phyloP scores from a whole-genome alignment of 2,113 vertebrate genomes.

The Psilopsiagon aurifrons region DNA sequence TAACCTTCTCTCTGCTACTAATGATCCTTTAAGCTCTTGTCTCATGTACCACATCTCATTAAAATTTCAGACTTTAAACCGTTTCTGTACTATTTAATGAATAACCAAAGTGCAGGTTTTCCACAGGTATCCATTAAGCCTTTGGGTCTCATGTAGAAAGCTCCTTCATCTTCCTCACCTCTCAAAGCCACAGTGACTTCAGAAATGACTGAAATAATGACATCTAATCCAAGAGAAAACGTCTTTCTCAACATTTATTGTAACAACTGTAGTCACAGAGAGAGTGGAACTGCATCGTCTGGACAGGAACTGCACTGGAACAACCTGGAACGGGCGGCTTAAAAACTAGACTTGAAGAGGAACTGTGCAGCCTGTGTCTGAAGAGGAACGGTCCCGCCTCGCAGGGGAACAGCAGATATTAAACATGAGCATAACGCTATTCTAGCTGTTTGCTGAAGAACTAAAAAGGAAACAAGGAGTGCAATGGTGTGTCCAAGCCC shows the following conservation, averaged over 20 bases:
- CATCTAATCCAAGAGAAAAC: background rate
- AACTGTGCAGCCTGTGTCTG: background rate
- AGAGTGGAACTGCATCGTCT: background rate
- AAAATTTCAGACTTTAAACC: background rate
- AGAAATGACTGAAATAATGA: background rate
- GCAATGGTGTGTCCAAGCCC: background rate
- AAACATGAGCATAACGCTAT: background rate
- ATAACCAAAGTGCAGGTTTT: background rate
- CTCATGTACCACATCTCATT: background rate
- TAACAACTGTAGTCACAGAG: background rate
- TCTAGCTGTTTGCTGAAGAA: background rate
- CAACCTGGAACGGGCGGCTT: background rate
- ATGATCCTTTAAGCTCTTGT: background rate
- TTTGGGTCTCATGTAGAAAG: background rate
- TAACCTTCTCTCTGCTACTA: background rate
- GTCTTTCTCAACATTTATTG: constrained; percentile 12
- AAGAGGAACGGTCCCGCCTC: background rate
- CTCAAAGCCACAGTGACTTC: background rate
- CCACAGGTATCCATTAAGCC: background rate
- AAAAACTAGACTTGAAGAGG: background rate
- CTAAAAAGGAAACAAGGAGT: background rate
- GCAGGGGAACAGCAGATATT: no score
- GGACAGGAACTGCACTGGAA: background rate
- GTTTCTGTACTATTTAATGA: background rate
- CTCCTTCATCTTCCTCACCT: background rate